Evolutionary conservation across 1,140 invertebrate genomes (phyloP).

Genomic region (Hirudo medicinalis): DNA sequence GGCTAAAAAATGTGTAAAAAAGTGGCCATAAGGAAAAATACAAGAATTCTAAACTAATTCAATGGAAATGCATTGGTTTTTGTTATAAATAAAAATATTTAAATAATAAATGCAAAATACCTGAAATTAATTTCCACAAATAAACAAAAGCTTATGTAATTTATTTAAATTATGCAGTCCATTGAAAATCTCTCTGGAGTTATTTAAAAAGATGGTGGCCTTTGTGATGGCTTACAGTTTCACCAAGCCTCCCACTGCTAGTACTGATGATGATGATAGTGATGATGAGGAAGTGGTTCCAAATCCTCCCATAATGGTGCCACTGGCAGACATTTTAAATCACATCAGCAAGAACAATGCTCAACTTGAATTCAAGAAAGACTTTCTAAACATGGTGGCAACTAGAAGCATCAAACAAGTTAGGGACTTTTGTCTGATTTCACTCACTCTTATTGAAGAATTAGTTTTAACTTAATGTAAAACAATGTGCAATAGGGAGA

Average conservation of each 20-base stretch:
- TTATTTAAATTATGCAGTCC: conserved; percentile 25
- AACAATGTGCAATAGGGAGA: background rate
- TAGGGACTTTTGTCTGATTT: background rate
- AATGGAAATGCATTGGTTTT: background rate
- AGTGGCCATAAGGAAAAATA: no score
- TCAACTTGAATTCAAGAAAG: conserved; percentile 34
- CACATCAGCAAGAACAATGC: conserved; percentile 41
- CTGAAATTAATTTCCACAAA: background rate
- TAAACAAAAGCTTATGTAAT: background rate
- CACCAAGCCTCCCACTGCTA: conserved; percentile 32
- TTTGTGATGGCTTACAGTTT: conserved; percentile 45
- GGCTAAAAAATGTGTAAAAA: no score
- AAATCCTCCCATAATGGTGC: conserved; percentile 39
- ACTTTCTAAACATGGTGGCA: conserved; percentile 37
- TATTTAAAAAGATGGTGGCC: conserved; percentile 40
- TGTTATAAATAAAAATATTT: conserved; percentile 2
- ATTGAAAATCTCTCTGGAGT: conserved; percentile 29
- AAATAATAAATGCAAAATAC: background rate
- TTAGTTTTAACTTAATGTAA: background rate
- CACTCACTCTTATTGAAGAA: background rate
- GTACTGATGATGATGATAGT: conserved; percentile 26
- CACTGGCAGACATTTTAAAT: conserved; percentile 41
- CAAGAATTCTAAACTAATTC: no score
- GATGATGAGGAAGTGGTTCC: conserved; percentile 21
- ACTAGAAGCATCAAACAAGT: conserved; percentile 36